Evolutionary conservation across 2,113 vertebrate genomes (phyloP), one percentile per base, ranked within the genome.

Genomic region (Electrona antarctica): DNA sequence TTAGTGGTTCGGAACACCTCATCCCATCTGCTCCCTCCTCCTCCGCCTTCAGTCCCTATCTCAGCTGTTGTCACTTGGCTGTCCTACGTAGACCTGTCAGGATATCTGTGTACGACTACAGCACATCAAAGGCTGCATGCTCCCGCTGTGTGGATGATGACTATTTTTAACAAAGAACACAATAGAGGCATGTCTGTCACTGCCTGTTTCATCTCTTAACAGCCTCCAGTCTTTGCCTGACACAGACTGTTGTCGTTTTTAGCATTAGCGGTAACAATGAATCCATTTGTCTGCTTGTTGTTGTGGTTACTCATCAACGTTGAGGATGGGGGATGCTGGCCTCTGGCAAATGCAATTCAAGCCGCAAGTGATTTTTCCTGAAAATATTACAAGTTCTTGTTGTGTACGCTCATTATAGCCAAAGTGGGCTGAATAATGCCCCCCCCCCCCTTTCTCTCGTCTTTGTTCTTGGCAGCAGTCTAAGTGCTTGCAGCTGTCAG

Each of bases 401-500:
- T 85, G 71, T 83, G 67, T 61, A 72, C 68, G 73, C 76, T 82
- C 71, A 77, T 79, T 75, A 74, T 74, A 61, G 63, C 71, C 69
- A 78, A 85, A 88, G 80, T 80, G 78, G 77, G 68, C 77, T 69
- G 86, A 87, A 78, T 73, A 64, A 69, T 83, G 67, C 70, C 73
- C 68, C 50, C 64, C 29, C 80, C 68, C 77, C 70, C 61, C 64
- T n/a, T n/a, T n/a, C 29, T 33, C 29, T 41, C 28, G 28, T 88
- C 80, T 87, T 89, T 92, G 85, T 89, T 89, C 79, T 87, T 89
- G 80, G 84, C 87, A 86, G 83, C 56, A 6, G 71, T 74, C 76
- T 91, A 89, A 91, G 84, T 90, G 85, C 80, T 85, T 76, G 75
- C 91, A 91, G 88, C 88, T 91, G 90, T 90, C 87, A 85, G 81